Percentiles rank a stretch among this genome's conserved stretches.
These are phyloP conservation scores for Campopleginae sp. DNA, from an alignment of 2,888 invertebrate species.

Conservation along the genomic window DNA sequence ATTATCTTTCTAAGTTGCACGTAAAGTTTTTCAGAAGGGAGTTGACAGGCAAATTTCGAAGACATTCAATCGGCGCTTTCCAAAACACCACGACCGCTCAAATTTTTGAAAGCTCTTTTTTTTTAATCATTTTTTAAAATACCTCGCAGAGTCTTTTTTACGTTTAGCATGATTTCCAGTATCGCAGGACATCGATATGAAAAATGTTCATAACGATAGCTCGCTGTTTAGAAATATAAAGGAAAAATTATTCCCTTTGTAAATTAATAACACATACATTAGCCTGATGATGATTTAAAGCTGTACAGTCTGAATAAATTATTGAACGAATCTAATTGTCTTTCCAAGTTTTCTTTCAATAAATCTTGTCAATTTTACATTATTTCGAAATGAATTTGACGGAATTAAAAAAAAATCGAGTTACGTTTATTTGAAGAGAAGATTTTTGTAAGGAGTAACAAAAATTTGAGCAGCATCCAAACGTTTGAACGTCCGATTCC, in stretches of 20 bases:
- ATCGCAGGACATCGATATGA: neutral
- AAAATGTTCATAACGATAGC: neutral
- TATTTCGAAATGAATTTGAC: neutral
- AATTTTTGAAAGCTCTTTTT: neutral
- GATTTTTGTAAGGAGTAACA: neutral
- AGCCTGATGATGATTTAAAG: neutral
- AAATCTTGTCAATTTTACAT: neutral
- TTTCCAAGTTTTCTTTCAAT: neutral
- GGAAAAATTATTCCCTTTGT: neutral
- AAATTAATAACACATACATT: neutral
- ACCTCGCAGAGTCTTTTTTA: neutral
- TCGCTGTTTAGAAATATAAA: neutral
- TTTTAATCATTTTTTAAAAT: neutral
- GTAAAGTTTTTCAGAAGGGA: constrained; percentile 5
- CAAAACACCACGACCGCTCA: neutral
- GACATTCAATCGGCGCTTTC: neutral
- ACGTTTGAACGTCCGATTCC: neutral
- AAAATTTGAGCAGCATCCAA: neutral
- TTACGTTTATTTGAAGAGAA: neutral
- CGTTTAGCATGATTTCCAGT: neutral
- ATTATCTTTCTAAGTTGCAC: constrained; percentile 22
- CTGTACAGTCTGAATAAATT: constrained; percentile 3
- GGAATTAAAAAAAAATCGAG: too few relatives aligned
- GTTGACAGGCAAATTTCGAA: neutral
- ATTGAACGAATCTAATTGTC: neutral